Evolutionary conservation across 92 coral and sea anemone species (phyloP), one percentile per base, ranked within the genome.

Genomic region (Hydrozoanthus gracilis): DNA sequence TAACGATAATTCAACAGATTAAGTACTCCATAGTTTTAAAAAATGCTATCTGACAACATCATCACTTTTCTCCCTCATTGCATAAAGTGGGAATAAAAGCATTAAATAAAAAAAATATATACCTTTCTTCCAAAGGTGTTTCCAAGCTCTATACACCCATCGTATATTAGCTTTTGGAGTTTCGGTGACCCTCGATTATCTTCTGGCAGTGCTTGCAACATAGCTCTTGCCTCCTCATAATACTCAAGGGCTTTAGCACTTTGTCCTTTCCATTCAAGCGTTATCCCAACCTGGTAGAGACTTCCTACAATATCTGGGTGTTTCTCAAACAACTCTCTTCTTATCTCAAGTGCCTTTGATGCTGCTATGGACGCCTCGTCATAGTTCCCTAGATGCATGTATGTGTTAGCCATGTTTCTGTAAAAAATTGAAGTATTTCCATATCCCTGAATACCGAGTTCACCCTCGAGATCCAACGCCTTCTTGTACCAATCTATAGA

Each of bases 351-450:
- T 58, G 83, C 83, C 35, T 78, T 54, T 44, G 48, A 44, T 4
- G 83, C 83, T n/a, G 39, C 69, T 14, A n/a, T 39, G 4, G 61
- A 78, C 11, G 83, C 83, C 48, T 60, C 48, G 5, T 61, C 54
- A n/a, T 78, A 60, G 48, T 78, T 18, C 44, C 6, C 55, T 71
- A 78, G 14, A 71, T 47, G 71, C 55, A 78, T 44, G 50, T 20
- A 77, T 39, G 82, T 77, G 82, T 77, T 77, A 9, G 82, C 82
- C 82, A 77, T 77, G 50, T 77, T 78, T 44, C 71, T 78, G 71
- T 58, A 56, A n/a, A 44, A 78, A 4, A 71, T 78, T n/a, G 83
- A 71, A 44, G 83, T 78, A 71, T 78, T 78, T 60, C 83, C 83
- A 61, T 61, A 78, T 35, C 83, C 83, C 61, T 65, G 46, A 78